Percentiles rank a stretch among this genome's conserved stretches.
Conservation (phyloP, 2,888 invertebrate genomes). For the Acanthosoma haemorrhoidale region DNA sequence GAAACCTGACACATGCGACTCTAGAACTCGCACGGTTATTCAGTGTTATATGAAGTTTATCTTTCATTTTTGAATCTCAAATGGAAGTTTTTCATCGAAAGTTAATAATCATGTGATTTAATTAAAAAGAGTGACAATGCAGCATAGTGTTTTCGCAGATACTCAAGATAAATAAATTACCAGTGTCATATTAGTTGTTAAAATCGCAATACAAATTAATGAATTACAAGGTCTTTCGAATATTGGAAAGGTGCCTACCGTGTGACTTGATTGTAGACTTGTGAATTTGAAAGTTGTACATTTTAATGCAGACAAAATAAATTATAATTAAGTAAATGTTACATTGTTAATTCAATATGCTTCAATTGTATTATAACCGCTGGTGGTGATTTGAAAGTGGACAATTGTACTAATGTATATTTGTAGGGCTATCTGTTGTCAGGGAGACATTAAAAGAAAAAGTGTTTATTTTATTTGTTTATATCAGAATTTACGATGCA, state of each 20-base stretch:
- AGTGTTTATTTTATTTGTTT: too few species aligned
- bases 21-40: too few species aligned
- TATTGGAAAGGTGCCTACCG: slow-evolving; percentile 1
- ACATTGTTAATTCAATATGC: neutral
- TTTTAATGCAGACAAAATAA: neutral
- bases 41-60: too few species aligned
- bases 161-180: neutral
- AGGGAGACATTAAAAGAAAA: too few species aligned
- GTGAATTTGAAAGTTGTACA: neutral
- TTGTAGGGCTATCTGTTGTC: too few species aligned
- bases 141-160: neutral
- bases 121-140: neutral
- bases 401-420: too few species aligned
- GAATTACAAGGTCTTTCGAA: slow-evolving; percentile 14
- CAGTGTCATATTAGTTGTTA: slow-evolving; percentile 11
- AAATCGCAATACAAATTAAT: slow-evolving; percentile 1
- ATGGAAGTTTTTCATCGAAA: neutral
- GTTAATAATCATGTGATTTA: neutral
- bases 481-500: too few species aligned
- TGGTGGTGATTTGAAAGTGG: too few species aligned
- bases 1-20: too few species aligned
- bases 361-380: neutral
- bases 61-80: neutral
- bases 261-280: slow-evolving; percentile 1
- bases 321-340: neutral